Evolutionary conservation across 2,888 invertebrate species (phyloP).

Genomic region (Mesorhabditis belari): DNA sequence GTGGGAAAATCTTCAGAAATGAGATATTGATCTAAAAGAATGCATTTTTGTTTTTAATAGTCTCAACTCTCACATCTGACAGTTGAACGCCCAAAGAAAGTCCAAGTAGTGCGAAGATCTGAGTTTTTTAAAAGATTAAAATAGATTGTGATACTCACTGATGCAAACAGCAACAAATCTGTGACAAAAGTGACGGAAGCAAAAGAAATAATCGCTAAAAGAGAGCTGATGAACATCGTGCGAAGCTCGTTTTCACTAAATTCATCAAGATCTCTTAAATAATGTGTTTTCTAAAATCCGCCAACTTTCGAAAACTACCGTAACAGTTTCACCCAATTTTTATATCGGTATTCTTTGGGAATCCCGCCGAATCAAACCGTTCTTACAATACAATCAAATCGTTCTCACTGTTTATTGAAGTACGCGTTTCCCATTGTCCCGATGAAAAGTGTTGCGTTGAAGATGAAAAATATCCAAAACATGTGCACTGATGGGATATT

Average conservation of each 20-base stretch:
- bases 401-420: not conserved
- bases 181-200: not conserved
- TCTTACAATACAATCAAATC: no score
- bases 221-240: not conserved
- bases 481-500: conserved; percentile 12
- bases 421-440: conserved; percentile 16
- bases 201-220: not conserved
- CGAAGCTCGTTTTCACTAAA: not conserved
- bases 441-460: conserved; percentile 19
- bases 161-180: not conserved
- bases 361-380: no score
- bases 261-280: not conserved
- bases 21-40: not conserved
- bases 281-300: conserved; percentile 13
- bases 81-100: not conserved
- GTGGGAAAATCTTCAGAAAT: not conserved
- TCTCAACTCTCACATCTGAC: not conserved
- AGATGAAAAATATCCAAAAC: conserved; percentile 23
- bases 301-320: no score
- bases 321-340: no score
- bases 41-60: no score
- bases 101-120: not conserved
- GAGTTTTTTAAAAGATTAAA: not conserved
- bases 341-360: no score
- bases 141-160: not conserved